These are phyloP conservation scores for Myotis pilosus DNA, from an alignment of 2,797 vertebrate species.

Conservation along the genomic window DNA sequence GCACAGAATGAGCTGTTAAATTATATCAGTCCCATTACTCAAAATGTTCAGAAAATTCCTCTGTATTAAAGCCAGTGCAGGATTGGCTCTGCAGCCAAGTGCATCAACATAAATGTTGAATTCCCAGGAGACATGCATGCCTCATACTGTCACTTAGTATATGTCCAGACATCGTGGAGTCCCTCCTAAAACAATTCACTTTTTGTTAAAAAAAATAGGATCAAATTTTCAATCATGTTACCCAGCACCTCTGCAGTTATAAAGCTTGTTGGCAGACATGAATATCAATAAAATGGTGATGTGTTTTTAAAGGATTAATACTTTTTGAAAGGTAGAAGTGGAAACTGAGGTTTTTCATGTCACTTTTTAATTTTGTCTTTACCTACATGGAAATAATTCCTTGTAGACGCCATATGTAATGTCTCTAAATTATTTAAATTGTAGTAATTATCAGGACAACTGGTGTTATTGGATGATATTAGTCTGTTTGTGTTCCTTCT, in stretches of 20 bases:
- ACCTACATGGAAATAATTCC: conserved; percentile 75
- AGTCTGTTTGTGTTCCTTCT: conserved; percentile 79
- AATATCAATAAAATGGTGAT: conserved; percentile 71
- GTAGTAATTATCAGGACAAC: conserved; percentile 81
- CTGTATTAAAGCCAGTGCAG: conserved; percentile 77
- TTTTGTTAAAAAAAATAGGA: conserved; percentile 83
- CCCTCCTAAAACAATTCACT: conserved; percentile 81
- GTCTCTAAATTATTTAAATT: conserved; percentile 81
- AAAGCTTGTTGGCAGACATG: conserved; percentile 71
- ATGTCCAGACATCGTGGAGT: conserved; percentile 83
- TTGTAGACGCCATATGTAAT: conserved; percentile 74
- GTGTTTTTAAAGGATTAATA: conserved; percentile 81
- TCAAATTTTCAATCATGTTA: conserved; percentile 83
- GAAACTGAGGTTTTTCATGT: conserved; percentile 78
- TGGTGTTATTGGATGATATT: conserved; percentile 80
- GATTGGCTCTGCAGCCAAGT: conserved; percentile 80
- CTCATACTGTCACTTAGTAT: conserved; percentile 81
- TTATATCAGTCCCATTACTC: conserved; percentile 82
- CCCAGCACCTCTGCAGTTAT: conserved; percentile 75
- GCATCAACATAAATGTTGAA: conserved; percentile 77
- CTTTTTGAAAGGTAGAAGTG: conserved; percentile 78
- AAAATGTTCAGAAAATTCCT: conserved; percentile 81
- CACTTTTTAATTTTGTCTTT: conserved; percentile 77
- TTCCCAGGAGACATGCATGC: conserved; percentile 80
- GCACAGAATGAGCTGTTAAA: conserved; percentile 81